phyloP scores from a whole-genome alignment of 2,113 vertebrate species.

The Psettodes erumei region DNA sequence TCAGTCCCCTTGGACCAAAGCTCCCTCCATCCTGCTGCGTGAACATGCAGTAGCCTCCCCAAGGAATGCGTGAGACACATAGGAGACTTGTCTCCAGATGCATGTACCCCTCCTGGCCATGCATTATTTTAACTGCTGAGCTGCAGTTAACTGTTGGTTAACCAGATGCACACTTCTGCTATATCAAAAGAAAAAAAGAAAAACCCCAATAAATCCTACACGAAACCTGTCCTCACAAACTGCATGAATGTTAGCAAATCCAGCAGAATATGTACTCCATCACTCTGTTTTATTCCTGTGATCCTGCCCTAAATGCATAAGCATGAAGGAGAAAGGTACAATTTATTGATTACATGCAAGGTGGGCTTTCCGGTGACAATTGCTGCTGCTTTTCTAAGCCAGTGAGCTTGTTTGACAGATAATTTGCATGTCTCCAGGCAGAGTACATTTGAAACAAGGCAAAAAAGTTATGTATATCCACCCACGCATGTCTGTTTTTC shows the following conservation, averaged over 20 bases:
- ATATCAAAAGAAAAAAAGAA: not conserved
- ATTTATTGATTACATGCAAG: constrained; percentile 40
- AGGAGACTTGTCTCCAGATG: not conserved
- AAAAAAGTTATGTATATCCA: not conserved
- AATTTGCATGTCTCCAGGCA: constrained; percentile 23
- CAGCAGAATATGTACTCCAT: not conserved
- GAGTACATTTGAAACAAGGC: constrained; percentile 18
- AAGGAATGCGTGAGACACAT: not conserved
- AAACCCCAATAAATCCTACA: too few relatives aligned
- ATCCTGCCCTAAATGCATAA: constrained; percentile 9
- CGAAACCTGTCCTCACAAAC: not conserved
- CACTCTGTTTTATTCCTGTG: constrained; percentile 1
- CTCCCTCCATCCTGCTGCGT: not conserved
- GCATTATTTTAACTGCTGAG: not conserved
- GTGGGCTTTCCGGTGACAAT: constrained; percentile 29
- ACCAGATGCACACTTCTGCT: not conserved
- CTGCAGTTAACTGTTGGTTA: not conserved
- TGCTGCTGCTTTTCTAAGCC: constrained; percentile 36
- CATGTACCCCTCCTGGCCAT: not conserved
- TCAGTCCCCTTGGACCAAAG: not conserved
- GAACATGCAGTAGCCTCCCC: not conserved
- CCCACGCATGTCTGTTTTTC: constrained; percentile 25
- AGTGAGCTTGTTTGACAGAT: constrained; percentile 46
- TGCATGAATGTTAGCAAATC: not conserved
- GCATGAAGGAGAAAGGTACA: constrained; percentile 5